Conservation (phyloP, 2,888 invertebrate genomes). For the Xylota segnis region DNA sequence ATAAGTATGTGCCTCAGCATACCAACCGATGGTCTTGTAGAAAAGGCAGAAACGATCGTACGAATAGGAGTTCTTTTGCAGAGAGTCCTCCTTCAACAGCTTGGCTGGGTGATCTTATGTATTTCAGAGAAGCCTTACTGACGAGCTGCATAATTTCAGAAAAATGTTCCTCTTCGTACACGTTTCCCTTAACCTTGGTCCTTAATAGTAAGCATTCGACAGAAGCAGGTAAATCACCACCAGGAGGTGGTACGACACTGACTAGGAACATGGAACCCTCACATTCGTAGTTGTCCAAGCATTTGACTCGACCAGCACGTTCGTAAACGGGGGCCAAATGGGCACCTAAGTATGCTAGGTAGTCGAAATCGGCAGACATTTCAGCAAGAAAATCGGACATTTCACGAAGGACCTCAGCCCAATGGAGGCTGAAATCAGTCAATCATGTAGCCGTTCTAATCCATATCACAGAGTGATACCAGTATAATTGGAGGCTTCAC, state of each 20-base stretch:
- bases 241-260: slow-evolving; percentile 99
- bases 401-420: slow-evolving; percentile 99
- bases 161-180: slow-evolving; percentile 99
- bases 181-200: slow-evolving; percentile 97
- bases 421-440: slow-evolving; percentile 99
- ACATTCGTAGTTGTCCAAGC: slow-evolving; percentile 98
- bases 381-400: slow-evolving; percentile 99
- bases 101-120: slow-evolving; percentile 99
- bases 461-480: slow-evolving; percentile 99
- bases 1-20: slow-evolving; percentile 99
- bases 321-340: slow-evolving; percentile 99
- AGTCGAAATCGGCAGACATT: slow-evolving; percentile 99
- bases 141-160: slow-evolving; percentile 99
- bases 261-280: slow-evolving; percentile 99
- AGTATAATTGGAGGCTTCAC: slow-evolving; percentile 99
- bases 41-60: slow-evolving; percentile 99
- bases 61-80: slow-evolving; percentile 99
- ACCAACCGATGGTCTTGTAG: slow-evolving; percentile 99
- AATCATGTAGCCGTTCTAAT: slow-evolving; percentile 99
- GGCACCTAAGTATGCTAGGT: slow-evolving; percentile 99
- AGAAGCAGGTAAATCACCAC: slow-evolving; percentile 99
- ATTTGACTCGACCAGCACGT: slow-evolving; percentile 98
- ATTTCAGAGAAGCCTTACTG: slow-evolving; percentile 98
- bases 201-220: slow-evolving; percentile 98
- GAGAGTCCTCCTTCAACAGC: slow-evolving; percentile 99